Evolutionary conservation across 2,888 invertebrate species (phyloP), one percentile per base, ranked within the genome.

Genomic region (Idaea straminata): DNA sequence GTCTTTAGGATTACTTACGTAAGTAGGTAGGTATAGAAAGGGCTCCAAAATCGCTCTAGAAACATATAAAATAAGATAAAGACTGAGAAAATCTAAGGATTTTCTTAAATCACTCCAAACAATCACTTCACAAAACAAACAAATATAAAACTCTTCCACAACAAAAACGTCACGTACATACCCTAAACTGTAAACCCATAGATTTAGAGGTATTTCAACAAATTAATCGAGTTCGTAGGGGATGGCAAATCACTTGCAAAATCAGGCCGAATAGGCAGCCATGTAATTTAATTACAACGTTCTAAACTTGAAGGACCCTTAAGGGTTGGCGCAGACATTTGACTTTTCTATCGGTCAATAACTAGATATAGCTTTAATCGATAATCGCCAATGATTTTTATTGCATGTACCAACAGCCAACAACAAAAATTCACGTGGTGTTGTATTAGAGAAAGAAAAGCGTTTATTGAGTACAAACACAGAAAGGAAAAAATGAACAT

Each of bases 241-340:
- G 73, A 68, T 75, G 77, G 76, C 77, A 83, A 85, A 83, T 84
- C 84, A 83, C 76, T 81, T 73, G 77, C 74, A 77, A 83, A 83
- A 85, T 86, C 83, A 82, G 81, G 73, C 78, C 72, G 77, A 83
- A 82, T 81, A 77, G 78, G 81, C 76, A 72, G 77, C 76, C 72
- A 74, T 72, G 77, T 85, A 86, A 87, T 87, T 85, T 83, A 85
- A 86, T 87, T 85, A 85, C 83, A 77, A 76, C 82, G 82, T 82
- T 85, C 75, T 71, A 81, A 82, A 82, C 81, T 82, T 77, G 25
- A 77, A 73, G 75, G 69, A 71, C 74, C 77, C 75, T 76, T 78
- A 70, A 25, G 72, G 77, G 74, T 71, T 69, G 67, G 68, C 70
- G 74, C 66, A 70, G 74, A 66, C 74, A 77, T 75, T 64, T 73